phyloP scores from a whole-genome alignment of 2,888 invertebrate species.

The Ctenicera cuprea region DNA sequence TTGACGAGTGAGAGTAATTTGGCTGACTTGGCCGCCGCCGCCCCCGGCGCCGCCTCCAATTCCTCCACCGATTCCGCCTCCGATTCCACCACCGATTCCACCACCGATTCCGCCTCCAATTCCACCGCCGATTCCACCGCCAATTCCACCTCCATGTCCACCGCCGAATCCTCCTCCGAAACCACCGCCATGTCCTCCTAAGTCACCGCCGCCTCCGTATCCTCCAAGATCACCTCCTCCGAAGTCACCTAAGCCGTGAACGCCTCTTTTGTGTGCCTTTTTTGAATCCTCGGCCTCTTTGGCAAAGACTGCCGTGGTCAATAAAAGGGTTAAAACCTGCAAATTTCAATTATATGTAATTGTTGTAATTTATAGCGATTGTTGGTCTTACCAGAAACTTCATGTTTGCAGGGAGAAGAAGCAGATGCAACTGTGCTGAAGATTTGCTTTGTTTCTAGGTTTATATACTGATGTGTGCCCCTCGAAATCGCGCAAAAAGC shows the following conservation, averaged over 20 bases:
- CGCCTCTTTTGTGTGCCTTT: conserved; percentile 26
- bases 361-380: not conserved
- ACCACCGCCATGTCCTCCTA: not conserved
- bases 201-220: conserved; percentile 10
- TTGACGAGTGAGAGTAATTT: conserved; percentile 41
- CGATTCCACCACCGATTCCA: conserved; percentile 28
- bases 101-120: conserved; percentile 16
- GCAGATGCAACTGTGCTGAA: conserved; percentile 27
- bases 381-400: conserved; percentile 32
- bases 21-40: conserved; percentile 30
- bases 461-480: not conserved
- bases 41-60: conserved; percentile 26
- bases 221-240: conserved; percentile 2
- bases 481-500: not conserved
- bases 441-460: not conserved
- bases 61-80: conserved; percentile 27
- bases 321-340: conserved; percentile 14
- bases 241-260: conserved; percentile 11
- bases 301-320: conserved; percentile 28
- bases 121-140: conserved; percentile 20
- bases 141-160: conserved; percentile 21
- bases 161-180: conserved; percentile 14
- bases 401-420: conserved; percentile 24
- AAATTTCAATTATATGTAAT: not conserved
- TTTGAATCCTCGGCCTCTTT: conserved; percentile 27